Evolutionary conservation across 2,888 invertebrate genomes (phyloP).

Genomic region (Hydriomena furcata): DNA sequence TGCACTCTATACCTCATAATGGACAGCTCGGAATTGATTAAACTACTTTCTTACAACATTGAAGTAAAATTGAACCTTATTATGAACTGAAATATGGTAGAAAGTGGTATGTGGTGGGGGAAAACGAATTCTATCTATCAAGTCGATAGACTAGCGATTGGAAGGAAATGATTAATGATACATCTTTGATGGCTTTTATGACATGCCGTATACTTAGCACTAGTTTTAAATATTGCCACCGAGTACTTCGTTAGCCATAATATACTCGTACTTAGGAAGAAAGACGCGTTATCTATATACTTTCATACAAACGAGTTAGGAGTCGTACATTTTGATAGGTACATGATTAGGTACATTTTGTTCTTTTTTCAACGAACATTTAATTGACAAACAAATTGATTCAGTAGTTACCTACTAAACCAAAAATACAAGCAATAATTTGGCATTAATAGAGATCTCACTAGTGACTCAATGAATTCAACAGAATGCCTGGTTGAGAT

Average conservation of each 20-base stretch:
- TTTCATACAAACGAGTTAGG: neutral
- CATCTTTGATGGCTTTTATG: constrained; percentile 21
- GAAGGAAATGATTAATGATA: constrained; percentile 31
- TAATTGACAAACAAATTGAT: too few relatives aligned
- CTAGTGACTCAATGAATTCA: too few relatives aligned
- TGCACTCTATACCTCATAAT: neutral
- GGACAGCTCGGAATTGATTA: constrained; percentile 3
- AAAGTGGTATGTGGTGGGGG: neutral
- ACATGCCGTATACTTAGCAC: neutral
- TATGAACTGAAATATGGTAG: neutral
- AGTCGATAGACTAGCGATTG: constrained; percentile 19
- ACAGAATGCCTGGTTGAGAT: too few relatives aligned
- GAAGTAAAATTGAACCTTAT: neutral
- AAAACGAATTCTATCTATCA: constrained; percentile 13
- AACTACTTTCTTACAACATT: neutral
- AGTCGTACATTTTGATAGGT: too few relatives aligned
- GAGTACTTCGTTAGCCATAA: neutral
- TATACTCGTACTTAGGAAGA: too few relatives aligned
- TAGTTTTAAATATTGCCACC: neutral
- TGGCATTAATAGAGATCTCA: too few relatives aligned
- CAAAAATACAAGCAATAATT: too few relatives aligned
- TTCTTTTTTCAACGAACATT: too few relatives aligned
- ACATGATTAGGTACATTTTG: too few relatives aligned
- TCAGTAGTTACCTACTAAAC: too few relatives aligned
- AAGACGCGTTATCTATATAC: too few relatives aligned